These are phyloP conservation scores for Hoplodrina blanda DNA, from an alignment of 2,888 invertebrate genomes.

Conservation along the genomic window DNA sequence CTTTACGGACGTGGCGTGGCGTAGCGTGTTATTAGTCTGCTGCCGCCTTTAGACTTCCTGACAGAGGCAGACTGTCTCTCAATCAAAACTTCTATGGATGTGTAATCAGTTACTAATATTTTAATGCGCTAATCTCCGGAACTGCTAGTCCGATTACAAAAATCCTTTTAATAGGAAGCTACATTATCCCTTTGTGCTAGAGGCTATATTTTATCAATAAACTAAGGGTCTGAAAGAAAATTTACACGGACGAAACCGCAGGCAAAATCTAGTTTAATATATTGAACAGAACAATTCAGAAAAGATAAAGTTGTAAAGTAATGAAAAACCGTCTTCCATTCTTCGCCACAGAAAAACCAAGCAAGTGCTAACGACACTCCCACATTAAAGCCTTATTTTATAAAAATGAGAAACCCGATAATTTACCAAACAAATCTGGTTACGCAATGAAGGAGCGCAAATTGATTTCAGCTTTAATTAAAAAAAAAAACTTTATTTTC, in stretches of 20 bases:
- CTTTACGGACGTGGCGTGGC: no score
- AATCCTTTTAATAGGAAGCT: no score
- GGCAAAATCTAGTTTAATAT: not conserved
- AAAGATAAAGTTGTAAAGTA: not conserved
- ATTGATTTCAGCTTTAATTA: slow-evolving; percentile 49
- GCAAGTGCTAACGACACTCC: slow-evolving; percentile 17
- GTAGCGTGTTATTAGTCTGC: no score
- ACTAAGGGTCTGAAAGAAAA: not conserved
- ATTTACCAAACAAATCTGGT: slow-evolving; percentile 32
- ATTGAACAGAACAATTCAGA: no score
- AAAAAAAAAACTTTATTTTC: slow-evolving; percentile 20
- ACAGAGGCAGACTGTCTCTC: no score
- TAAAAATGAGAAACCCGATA: slow-evolving; percentile 1
- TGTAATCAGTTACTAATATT: no score
- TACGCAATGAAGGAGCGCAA: slow-evolving; percentile 19
- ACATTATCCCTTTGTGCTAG: no score
- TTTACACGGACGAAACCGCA: not conserved
- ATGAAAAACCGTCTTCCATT: not conserved
- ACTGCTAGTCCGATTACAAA: no score
- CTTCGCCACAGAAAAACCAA: not conserved
- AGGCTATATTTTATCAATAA: no score
- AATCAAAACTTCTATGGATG: no score
- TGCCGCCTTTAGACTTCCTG: no score
- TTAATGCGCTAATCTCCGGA: no score
- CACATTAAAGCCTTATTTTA: slow-evolving; percentile 4